Evolutionary conservation across 2,888 invertebrate genomes (phyloP), one percentile per base, ranked within the genome.

Genomic region (Altica lythri): DNA sequence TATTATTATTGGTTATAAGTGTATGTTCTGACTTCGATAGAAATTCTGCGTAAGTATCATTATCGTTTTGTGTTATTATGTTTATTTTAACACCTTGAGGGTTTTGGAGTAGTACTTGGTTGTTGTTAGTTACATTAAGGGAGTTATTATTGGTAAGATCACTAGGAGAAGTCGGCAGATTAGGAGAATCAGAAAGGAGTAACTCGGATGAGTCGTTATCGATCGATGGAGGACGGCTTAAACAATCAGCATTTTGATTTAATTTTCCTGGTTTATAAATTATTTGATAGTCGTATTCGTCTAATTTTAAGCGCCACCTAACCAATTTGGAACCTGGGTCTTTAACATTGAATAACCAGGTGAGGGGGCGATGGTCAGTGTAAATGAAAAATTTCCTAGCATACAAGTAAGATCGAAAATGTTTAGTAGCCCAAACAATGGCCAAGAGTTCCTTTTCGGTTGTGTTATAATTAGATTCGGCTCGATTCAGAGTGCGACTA

Each of bases 391-490:
- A 76, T 53, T 68, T 61, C 14, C 64, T 59, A 10, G 74, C 75
- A 50, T 66, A 72, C 2, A 75, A 40, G 47, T 75, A 76, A 4
- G 73, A 70, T 19, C 72, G 12, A 52, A 73, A 76, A 53, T 72
- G 63, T 57, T 71, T 67, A 1, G 59, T 53, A 8, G 59, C 61
- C 68, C 69, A 74, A 3, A 75, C 61, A 4, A 77, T 72, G 0
- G 71, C 69, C 42, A 75, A 43, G 1, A 73, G 52, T 63, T 76
- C 74, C 27, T 65, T 65, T 63, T 77, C 73, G 1, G 62, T 74
- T 1, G 72, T 72, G 1, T 60, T 58, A 53, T 76, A 76, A 42
- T 72, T 74, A 4, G 17, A 29, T 67, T 74, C 72, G 0, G 67
- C 61, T 52, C 63, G 61, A 49, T 68, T 73, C n/a, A 72, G 43